Percentiles rank a stretch among this genome's conserved stretches.
Evolutionary conservation across 2,797 vertebrate genomes (phyloP).

Genomic region (Artibeus jamaicensis): DNA sequence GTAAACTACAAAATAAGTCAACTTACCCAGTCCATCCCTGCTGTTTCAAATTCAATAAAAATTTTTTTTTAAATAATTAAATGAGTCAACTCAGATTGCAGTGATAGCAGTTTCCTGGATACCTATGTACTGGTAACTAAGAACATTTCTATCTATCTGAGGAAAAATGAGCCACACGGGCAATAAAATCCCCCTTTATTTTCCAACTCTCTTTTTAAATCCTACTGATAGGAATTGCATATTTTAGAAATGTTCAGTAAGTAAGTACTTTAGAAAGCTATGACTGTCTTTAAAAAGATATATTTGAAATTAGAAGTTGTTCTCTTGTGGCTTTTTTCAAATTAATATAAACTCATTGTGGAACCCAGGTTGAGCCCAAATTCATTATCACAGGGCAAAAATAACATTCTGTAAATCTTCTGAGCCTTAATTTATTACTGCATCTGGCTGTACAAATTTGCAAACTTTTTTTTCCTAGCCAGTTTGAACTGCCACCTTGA

Average conservation of each 20-base stretch:
- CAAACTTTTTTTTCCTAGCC: constrained; percentile 35
- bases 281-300: constrained; percentile 25
- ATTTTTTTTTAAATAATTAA: too few species aligned
- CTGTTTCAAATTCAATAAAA: background rate
- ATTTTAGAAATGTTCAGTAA: background rate
- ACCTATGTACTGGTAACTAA: background rate
- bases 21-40: background rate
- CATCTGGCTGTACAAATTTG: constrained; percentile 38
- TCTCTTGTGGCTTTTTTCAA: constrained; percentile 26
- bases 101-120: background rate
- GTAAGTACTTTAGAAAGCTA: background rate
- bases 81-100: background rate
- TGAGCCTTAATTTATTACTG: constrained; percentile 13
- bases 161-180: background rate
- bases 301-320: background rate
- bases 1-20: background rate
- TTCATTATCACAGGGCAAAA: background rate
- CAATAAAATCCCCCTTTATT: background rate
- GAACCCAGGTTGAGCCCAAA: constrained; percentile 61
- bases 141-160: background rate
- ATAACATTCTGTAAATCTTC: constrained; percentile 22
- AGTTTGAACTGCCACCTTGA: background rate
- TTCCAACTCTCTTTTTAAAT: background rate
- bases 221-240: background rate
- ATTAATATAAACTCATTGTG: constrained; percentile 60